Percentiles rank a stretch among this genome's conserved stretches.
These are phyloP conservation scores for Tetramorium alpestre DNA, from an alignment of 1,140 invertebrate species.

Conservation along the genomic window DNA sequence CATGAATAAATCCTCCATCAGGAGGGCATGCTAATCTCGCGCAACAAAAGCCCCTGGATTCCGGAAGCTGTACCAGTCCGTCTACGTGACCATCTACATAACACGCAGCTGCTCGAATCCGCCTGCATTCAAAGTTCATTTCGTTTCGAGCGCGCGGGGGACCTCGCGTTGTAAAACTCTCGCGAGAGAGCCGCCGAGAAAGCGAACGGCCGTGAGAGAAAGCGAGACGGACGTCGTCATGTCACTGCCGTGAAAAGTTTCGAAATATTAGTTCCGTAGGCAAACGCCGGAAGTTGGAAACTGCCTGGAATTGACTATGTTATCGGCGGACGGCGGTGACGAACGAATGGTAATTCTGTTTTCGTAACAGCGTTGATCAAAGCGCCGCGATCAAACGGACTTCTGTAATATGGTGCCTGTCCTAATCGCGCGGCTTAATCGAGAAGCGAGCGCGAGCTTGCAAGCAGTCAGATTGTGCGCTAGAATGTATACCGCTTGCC, in stretches of 20 bases:
- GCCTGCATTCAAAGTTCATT: constrained; percentile 54
- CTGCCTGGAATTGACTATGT: constrained; percentile 53
- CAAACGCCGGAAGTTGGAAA: constrained; percentile 61
- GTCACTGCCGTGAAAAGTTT: constrained; percentile 64
- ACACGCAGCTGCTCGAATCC: constrained; percentile 71
- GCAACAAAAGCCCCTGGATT: constrained; percentile 70
- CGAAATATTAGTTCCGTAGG: constrained; percentile 66
- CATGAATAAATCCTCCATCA: constrained; percentile 80
- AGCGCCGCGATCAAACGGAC: constrained; percentile 58
- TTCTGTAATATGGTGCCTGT: constrained; percentile 57
- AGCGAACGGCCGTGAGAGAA: not conserved
- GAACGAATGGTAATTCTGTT: constrained; percentile 54
- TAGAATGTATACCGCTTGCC: constrained; percentile 10
- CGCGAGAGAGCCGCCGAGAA: not conserved
- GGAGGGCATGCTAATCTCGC: constrained; percentile 77
- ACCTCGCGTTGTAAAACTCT: constrained; percentile 65
- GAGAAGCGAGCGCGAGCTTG: constrained; percentile 44
- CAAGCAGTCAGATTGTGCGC: not conserved
- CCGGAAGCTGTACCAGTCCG: constrained; percentile 66
- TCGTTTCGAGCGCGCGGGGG: constrained; percentile 39
- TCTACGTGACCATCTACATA: constrained; percentile 71
- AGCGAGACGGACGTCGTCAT: constrained; percentile 11
- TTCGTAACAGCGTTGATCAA: constrained; percentile 54
- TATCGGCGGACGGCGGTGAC: constrained; percentile 17
- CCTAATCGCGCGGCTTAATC: constrained; percentile 54